Evolutionary conservation across 1,140 invertebrate species (phyloP).

Genomic region (Penaeus chinensis): DNA sequence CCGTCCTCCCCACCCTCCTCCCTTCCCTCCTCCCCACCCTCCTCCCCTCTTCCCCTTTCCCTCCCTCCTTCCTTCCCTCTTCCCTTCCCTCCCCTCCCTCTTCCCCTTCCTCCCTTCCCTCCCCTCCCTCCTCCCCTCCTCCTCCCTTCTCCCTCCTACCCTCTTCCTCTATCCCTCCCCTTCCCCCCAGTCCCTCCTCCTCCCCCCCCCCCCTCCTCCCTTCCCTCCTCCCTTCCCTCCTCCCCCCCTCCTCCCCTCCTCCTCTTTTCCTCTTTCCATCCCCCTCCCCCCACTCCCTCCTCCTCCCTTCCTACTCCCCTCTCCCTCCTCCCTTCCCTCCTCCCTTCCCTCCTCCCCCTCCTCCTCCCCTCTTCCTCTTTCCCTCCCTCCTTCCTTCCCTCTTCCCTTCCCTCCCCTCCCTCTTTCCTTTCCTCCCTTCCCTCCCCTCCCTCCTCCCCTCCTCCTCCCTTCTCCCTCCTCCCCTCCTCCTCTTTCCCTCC

Average conservation of each 20-base stretch:
- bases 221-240: background rate
- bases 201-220: background rate
- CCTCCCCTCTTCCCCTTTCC: too few relatives aligned
- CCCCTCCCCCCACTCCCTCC: background rate
- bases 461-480: background rate
- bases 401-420: background rate
- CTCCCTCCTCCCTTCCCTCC: background rate
- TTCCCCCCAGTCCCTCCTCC: background rate
- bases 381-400: background rate
- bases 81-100: background rate
- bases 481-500: background rate
- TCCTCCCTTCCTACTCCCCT: background rate
- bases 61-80: too few relatives aligned
- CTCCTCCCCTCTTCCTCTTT: background rate
- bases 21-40: background rate
- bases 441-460: background rate
- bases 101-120: background rate
- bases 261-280: background rate
- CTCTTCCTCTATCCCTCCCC: too few relatives aligned
- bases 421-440: background rate
- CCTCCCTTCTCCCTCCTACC: background rate
- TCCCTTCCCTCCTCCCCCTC: background rate
- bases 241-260: background rate
- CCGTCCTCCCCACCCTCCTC: background rate
- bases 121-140: background rate